A percentile compares a stretch with the other conserved stretches of the same genome.
phyloP scores from a whole-genome alignment of 2,888 invertebrate species.

The Argyra leucocephala region DNA sequence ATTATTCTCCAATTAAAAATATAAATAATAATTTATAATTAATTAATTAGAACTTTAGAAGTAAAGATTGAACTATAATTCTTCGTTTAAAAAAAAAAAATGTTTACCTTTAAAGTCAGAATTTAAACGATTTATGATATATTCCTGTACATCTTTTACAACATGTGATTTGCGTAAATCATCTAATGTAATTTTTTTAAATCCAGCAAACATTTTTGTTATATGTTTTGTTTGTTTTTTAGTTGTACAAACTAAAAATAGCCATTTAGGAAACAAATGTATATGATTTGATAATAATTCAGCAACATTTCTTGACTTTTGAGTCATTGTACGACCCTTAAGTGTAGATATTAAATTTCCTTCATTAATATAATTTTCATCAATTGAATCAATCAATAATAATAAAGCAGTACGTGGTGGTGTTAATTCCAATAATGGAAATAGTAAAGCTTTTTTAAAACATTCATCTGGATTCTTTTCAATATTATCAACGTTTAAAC shows the following conservation, averaged over 20 bases:
- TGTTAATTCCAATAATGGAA: constrained; percentile 76
- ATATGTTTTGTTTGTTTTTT: constrained; percentile 74
- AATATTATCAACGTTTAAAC: constrained; percentile 67
- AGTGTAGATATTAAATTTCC: constrained; percentile 47
- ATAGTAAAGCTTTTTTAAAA: constrained; percentile 76
- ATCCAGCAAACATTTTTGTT: constrained; percentile 74
- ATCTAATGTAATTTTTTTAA: constrained; percentile 84
- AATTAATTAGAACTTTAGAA: no score
- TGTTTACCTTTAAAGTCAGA: constrained; percentile 74
- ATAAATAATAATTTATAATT: no score
- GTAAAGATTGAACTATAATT: no score
- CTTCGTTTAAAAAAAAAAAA: no score
- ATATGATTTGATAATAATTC: constrained; percentile 81
- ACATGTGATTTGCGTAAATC: constrained; percentile 83
- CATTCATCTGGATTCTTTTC: constrained; percentile 86
- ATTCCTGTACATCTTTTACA: constrained; percentile 89
- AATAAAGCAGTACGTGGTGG: constrained; percentile 78
- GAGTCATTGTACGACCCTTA: constrained; percentile 40
- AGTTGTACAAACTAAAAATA: constrained; percentile 80
- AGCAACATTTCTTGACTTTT: constrained; percentile 59
- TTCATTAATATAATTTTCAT: constrained; percentile 61
- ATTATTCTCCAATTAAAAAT: no score
- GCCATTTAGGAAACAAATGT: constrained; percentile 86
- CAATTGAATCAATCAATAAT: constrained; percentile 84
- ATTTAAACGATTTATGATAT: constrained; percentile 81